Conservation (phyloP, 1,140 invertebrate species). For the Drosophila sp. region DNA sequence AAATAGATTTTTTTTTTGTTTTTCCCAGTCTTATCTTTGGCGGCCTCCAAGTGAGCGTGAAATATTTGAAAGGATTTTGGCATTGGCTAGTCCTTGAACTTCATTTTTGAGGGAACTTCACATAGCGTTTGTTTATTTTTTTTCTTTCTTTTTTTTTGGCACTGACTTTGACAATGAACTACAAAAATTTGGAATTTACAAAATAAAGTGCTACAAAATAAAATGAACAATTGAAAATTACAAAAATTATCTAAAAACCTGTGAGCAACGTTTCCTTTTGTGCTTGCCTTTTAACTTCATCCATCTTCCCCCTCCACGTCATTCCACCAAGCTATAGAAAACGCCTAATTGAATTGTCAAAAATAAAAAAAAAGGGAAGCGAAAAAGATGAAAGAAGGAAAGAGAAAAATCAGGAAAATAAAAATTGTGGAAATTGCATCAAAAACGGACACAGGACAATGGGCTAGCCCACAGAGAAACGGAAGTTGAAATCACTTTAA, state of each 20-base stretch:
- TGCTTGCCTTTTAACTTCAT: constrained; percentile 59
- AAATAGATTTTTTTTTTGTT: constrained; percentile 44
- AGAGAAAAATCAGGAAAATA: constrained; percentile 36
- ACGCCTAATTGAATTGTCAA: constrained; percentile 72
- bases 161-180: constrained; percentile 50
- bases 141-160: constrained; percentile 32
- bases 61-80: constrained; percentile 55
- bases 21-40: constrained; percentile 13
- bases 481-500: constrained; percentile 68
- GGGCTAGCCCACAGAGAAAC: constrained; percentile 51
- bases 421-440: constrained; percentile 27
- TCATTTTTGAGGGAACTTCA: constrained; percentile 41
- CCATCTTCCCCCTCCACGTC: not conserved
- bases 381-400: constrained; percentile 30
- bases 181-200: not conserved
- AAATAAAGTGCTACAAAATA: not conserved
- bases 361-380: constrained; percentile 40
- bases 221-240: not conserved
- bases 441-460: constrained; percentile 47
- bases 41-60: constrained; percentile 58
- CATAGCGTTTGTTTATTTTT: not conserved
- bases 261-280: constrained; percentile 31
- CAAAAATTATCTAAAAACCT: not conserved
- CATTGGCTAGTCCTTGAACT: constrained; percentile 48
- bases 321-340: constrained; percentile 18